phyloP scores from a whole-genome alignment of 2,797 vertebrate species.

The Sciaenops ocellatus region DNA sequence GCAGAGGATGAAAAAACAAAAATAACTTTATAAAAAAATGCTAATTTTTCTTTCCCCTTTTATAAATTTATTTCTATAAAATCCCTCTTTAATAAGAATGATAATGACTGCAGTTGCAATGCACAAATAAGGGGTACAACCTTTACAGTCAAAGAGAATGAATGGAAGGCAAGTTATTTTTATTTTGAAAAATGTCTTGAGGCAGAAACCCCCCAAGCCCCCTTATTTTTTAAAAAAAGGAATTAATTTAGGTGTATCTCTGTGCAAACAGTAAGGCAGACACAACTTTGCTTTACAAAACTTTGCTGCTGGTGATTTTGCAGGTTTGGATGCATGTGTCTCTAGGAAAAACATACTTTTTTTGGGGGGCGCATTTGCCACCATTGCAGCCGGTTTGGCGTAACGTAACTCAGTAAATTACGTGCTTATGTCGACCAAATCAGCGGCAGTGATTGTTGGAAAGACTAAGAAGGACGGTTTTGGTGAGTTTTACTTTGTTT shows the following conservation, averaged over 20 bases:
- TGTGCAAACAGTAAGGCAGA: neutral
- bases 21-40: neutral
- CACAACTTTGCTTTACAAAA: neutral
- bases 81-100: neutral
- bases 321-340: neutral
- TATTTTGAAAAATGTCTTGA: slow-evolving; percentile 1
- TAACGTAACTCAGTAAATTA: too few species aligned
- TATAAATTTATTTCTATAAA: neutral
- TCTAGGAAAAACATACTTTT: neutral
- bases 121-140: neutral
- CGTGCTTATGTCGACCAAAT: too few species aligned
- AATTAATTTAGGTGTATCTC: neutral
- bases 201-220: neutral
- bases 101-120: neutral
- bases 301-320: slow-evolving; percentile 1
- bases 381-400: too few species aligned
- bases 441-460: too few species aligned
- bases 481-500: too few species aligned
- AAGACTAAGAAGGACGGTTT: too few species aligned
- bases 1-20: slow-evolving; percentile 5
- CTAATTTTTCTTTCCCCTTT: slow-evolving; percentile 26
- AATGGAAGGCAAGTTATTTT: slow-evolving; percentile 15
- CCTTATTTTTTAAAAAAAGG: neutral
- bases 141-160: neutral
- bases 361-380: too few species aligned